A percentile compares a stretch with the other conserved stretches of the same genome.
Conservation (phyloP, 30 jellyfish, hydroid and myxozoan species). For the Pelagia noctiluca region DNA sequence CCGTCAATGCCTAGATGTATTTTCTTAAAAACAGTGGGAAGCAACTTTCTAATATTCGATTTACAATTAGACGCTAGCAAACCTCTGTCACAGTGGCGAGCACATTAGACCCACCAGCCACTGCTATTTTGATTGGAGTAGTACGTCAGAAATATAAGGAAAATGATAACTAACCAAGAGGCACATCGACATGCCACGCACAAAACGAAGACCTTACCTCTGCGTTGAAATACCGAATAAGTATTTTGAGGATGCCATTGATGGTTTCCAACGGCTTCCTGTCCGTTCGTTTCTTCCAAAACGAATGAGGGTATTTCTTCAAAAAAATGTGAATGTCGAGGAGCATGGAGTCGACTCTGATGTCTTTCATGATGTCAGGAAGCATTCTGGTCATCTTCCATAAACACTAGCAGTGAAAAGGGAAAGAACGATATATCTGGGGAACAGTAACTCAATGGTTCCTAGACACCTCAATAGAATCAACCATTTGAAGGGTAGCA, state of each 20-base stretch:
- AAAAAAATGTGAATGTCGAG: conserved; percentile 76
- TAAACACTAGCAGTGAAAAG: conserved; percentile 70
- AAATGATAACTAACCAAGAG: conserved; percentile 31
- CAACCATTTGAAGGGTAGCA: too few relatives aligned
- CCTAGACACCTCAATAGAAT: too few relatives aligned
- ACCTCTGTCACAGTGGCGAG: too few relatives aligned
- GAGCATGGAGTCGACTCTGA: conserved; percentile 69
- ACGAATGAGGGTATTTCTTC: conserved; percentile 75
- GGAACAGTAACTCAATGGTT: neutral
- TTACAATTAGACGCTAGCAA: too few relatives aligned
- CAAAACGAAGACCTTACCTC: conserved; percentile 67
- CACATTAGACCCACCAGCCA: too few relatives aligned
- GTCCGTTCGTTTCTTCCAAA: conserved; percentile 80
- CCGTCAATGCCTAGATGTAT: too few relatives aligned
- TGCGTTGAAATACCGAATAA: conserved; percentile 73
- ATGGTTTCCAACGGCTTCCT: conserved; percentile 80
- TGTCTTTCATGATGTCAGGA: conserved; percentile 76
- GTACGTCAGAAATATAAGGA: too few relatives aligned
- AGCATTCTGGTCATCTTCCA: conserved; percentile 90
- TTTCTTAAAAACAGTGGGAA: too few relatives aligned
- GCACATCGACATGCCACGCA: conserved; percentile 50
- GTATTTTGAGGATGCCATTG: conserved; percentile 70
- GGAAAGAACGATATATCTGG: neutral
- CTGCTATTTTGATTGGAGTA: too few relatives aligned
- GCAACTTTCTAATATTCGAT: too few relatives aligned